Conservation (phyloP, 2,888 invertebrate species). For the Falcaria lacertinaria region DNA sequence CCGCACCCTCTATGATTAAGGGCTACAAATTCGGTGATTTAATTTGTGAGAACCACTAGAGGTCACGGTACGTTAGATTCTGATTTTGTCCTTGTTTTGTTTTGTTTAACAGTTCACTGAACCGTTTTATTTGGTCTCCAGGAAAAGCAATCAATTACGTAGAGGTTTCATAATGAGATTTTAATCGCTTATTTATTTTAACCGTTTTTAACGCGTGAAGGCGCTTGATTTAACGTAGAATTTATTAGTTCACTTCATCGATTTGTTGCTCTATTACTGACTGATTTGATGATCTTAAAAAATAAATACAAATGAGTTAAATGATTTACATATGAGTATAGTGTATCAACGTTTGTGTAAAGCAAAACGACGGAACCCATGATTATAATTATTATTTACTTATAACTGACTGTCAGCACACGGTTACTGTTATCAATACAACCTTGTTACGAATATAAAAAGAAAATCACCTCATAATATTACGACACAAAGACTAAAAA, state of each 20-base stretch:
- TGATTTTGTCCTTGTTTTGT: conserved; percentile 41
- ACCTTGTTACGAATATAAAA: conserved; percentile 22
- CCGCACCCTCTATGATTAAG: conserved; percentile 44
- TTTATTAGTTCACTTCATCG: not conserved
- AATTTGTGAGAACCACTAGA: conserved; percentile 68
- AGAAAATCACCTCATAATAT: not conserved
- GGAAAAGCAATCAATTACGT: not conserved
- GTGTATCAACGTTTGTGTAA: too few species aligned
- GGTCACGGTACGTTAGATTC: conserved; percentile 43
- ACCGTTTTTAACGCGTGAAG: not conserved
- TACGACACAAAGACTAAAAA: not conserved
- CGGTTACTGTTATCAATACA: conserved; percentile 21
- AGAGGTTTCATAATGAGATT: not conserved
- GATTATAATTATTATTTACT: not conserved
- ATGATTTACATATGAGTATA: not conserved
- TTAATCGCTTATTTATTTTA: not conserved
- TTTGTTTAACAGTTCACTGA: conserved; percentile 24
- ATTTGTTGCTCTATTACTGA: not conserved
- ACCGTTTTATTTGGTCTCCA: conserved; percentile 14
- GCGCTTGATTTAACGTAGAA: not conserved
- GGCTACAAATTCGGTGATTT: conserved; percentile 55
- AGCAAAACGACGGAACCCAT: too few species aligned
- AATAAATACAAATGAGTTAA: not conserved
- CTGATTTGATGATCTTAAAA: too few species aligned
- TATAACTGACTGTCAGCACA: conserved; percentile 22